Evolutionary conservation across 2,797 vertebrate species (phyloP), one percentile per base, ranked within the genome.

Genomic region (Numenius phaeopus): DNA sequence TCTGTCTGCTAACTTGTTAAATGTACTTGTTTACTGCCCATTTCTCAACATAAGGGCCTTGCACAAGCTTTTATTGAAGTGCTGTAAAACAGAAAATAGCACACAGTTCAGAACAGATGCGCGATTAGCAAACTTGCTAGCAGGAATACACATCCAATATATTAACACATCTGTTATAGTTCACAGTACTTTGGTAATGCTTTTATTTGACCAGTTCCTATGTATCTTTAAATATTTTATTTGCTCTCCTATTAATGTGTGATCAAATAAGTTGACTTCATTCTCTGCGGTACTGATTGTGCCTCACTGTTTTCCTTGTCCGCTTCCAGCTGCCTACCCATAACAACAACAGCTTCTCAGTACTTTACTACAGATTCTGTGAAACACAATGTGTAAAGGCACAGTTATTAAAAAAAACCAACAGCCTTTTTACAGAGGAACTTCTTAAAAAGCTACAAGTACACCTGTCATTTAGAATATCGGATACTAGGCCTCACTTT

Each of bases 301-400:
- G 58, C 9, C 3, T 29, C 34, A 26, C 11, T 14, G 21, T 71
- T 76, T 71, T 52, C 20, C 34, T 83, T 62, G 34, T 58, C 30
- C 3, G 1, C 10, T 72, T 83, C 15, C 37, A 72, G 10, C 15
- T 80, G 21, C 23, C n/a, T 46, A 37, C 4, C 10, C 0, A 0
- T 26, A 55, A 72, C 10, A 40, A 40, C 3, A 61, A 50, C 11
- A 83, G 10, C 20, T 87, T 77, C 55, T 73, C 23, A 20, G 4
- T 65, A 32, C 9, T 65, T 89, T 55, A 32, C 4, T 17, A 55
- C 44, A 73, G 37, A 69, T 24, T 55, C 49, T n/a, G 12, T 1
- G 4, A 73, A 87, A 73, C 10, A 26, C 7, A 52, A 7, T 24
- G 5, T 54, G 17, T 29, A 47, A 87, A 91, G 10, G 27, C 27